Evolutionary conservation across 2,888 invertebrate species (phyloP), one percentile per base, ranked within the genome.

Genomic region (Diarsia rubi): DNA sequence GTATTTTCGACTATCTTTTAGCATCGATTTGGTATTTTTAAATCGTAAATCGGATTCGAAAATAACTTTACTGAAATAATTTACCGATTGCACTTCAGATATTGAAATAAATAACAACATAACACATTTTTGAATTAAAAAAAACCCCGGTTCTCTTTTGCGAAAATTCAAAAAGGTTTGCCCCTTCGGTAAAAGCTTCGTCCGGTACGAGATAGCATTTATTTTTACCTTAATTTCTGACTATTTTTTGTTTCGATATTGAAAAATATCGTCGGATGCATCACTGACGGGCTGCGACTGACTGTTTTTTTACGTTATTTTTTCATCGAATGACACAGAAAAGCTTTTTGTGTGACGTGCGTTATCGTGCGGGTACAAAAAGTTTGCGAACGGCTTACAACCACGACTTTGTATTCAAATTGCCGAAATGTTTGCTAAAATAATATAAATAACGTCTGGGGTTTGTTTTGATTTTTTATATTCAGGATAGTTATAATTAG

Each of bases 341-440:
- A 96, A 94, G 96, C 96, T 96, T 94, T 96, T 96, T 95, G 95
- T 92, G 92, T 91, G 93, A 92, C 93, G 92, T 84, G 91, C 91
- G 93, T 95, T 96, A 96, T 95, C 96, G 92, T 86, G 88, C 88
- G 89, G 88, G 91, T 88, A 83, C 84, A 92, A 93, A 94, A 93
- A 93, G 86, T 85, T 89, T 84, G 89, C 89, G 88, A 89, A 81
- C 82, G 78, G 79, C 81, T 78, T 69, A 70, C 81, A 78, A 76
- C 80, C 79, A 78, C 89, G 91, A 92, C 91, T 94, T 94, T 93
- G 93, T 93, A 93, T 94, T 94, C 91, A 93, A 93, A 94, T 94
- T 84, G 88, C 82, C 81, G 81, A 86, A 88, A 84, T 81, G 78
- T 86, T 81, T 69, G 69, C 78, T 74, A 69, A 83, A 73, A 81